Percentiles rank a stretch among this genome's conserved stretches.
Evolutionary conservation across 2,113 vertebrate species (phyloP).

Genomic region (Lontra canadensis): DNA sequence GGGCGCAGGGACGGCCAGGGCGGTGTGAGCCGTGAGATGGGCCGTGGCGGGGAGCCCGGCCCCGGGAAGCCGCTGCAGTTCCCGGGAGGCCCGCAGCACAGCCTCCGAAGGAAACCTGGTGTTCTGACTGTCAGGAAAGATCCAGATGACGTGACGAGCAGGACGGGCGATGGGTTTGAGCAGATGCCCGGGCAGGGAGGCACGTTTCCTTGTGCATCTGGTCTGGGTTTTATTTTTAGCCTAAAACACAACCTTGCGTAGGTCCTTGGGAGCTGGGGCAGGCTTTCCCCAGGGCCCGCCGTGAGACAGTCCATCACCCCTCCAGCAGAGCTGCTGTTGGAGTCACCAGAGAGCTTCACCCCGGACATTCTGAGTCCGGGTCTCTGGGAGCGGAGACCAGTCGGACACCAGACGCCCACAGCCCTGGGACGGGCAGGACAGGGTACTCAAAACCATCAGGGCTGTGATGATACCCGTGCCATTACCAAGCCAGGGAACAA

Average conservation of each 20-base stretch:
- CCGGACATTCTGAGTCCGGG: fast-evolving
- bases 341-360: fast-evolving
- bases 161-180: background rate
- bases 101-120: background rate
- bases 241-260: background rate
- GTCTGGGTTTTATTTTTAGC: background rate
- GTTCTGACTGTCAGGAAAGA: background rate
- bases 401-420: fast-evolving
- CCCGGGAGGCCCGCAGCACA: fast-evolving
- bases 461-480: background rate
- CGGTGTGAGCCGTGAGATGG: too few relatives aligned
- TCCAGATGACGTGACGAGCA: fast-evolving
- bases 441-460: background rate
- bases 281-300: background rate
- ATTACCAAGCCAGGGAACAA: background rate
- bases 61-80: background rate
- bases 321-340: fast-evolving
- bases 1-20: fast-evolving
- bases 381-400: too few relatives aligned
- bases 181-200: background rate
- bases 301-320: fast-evolving
- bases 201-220: background rate
- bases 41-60: fast-evolving
- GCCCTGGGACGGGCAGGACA: background rate
- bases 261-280: background rate